A percentile compares a stretch with the other conserved stretches of the same genome.
Conservation (phyloP, 2,113 vertebrate genomes). For the Corythaeola cristata region DNA sequence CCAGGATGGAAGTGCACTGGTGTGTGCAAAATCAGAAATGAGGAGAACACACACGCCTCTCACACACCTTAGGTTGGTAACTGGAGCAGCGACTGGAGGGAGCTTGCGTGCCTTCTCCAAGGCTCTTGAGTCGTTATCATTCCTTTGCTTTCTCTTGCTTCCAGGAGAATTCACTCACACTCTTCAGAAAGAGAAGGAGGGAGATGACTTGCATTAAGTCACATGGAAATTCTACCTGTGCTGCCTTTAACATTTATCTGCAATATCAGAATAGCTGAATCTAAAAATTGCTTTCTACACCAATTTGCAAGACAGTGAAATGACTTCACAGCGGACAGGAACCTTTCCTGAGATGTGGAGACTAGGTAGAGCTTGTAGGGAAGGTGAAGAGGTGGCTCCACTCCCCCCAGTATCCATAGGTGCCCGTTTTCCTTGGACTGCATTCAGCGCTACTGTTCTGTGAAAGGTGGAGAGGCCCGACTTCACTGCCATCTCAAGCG, state of each 20-base stretch:
- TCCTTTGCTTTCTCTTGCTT: background rate
- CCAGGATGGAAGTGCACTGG: background rate
- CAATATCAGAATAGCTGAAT: background rate
- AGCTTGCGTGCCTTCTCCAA: background rate
- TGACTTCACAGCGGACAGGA: background rate
- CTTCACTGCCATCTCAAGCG: background rate
- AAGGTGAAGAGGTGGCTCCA: background rate
- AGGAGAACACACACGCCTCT: too few species aligned
- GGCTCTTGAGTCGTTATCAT: background rate
- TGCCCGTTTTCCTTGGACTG: background rate
- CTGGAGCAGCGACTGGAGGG: background rate
- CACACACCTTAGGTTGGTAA: background rate
- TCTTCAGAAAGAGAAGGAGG: background rate
- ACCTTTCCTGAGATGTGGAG: background rate
- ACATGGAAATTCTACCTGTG: background rate
- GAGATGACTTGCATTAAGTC: background rate
- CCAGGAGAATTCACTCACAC: background rate
- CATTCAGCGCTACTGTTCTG: rapidly evolving
- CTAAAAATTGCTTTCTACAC: background rate
- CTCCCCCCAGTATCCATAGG: rapidly evolving
- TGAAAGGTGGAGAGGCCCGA: background rate
- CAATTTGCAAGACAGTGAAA: background rate
- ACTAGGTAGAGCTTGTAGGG: background rate
- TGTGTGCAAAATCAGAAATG: background rate
- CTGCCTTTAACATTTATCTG: background rate